phyloP scores from a whole-genome alignment of 2,113 vertebrate species.

The Callopanchax toddi region DNA sequence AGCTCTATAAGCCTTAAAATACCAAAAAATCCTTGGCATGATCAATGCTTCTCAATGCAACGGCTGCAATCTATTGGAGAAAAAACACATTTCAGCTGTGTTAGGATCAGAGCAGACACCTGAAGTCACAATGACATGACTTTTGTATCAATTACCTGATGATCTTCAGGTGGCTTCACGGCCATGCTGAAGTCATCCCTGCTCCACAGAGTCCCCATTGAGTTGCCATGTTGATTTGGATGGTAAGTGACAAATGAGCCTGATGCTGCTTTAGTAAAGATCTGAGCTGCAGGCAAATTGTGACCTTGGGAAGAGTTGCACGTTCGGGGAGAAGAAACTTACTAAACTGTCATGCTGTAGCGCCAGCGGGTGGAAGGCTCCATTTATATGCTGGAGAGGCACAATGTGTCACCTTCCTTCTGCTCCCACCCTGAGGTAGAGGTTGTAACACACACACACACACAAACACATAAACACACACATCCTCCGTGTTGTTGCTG shows the following conservation, averaged over 20 bases:
- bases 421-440: constrained; percentile 47
- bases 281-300: constrained; percentile 31
- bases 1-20: constrained; percentile 74
- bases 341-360: constrained; percentile 41
- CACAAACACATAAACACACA: constrained; percentile 21
- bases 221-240: constrained; percentile 72
- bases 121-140: constrained; percentile 6
- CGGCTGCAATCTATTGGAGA: constrained; percentile 71
- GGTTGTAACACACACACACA: constrained; percentile 28
- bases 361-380: constrained; percentile 26
- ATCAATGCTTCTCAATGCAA: constrained; percentile 76
- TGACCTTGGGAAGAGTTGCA: constrained; percentile 61
- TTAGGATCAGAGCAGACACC: not conserved
- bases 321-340: constrained; percentile 27
- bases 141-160: constrained; percentile 72
- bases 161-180: constrained; percentile 75
- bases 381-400: constrained; percentile 67
- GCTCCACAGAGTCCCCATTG: constrained; percentile 81
- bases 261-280: constrained; percentile 32
- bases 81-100: not conserved
- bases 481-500: constrained; percentile 37
- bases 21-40: constrained; percentile 73
- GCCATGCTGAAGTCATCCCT: constrained; percentile 80
- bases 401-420: constrained; percentile 51
- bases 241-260: constrained; percentile 41